phyloP scores from a whole-genome alignment of 2,113 vertebrate species.

The Atrichornis clamosus region DNA sequence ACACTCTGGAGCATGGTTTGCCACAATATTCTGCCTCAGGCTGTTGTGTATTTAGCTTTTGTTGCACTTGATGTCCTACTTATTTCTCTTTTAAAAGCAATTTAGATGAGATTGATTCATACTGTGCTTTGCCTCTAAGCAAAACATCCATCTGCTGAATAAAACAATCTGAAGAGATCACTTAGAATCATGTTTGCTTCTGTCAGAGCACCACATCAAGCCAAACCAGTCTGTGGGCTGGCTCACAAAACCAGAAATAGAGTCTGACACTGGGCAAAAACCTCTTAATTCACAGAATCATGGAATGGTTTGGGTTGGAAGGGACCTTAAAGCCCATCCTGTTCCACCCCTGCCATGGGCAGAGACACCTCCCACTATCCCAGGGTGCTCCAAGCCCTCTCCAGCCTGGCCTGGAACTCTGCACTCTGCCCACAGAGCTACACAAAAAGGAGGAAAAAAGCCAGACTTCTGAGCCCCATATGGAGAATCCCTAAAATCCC shows the following conservation, averaged over 20 bases:
- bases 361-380: background rate
- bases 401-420: background rate
- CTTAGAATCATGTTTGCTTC: background rate
- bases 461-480: background rate
- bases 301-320: background rate
- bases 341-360: background rate
- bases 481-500: background rate
- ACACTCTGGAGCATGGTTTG: background rate
- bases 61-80: background rate
- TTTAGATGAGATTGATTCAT: background rate
- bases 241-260: background rate
- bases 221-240: background rate
- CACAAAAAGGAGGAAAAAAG: background rate
- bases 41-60: background rate
- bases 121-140: slow-evolving; percentile 33
- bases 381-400: background rate
- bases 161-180: background rate
- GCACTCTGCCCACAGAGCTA: background rate
- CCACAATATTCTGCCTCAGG: background rate
- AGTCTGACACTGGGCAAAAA: background rate
- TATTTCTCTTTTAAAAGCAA: background rate
- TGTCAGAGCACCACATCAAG: background rate
- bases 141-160: background rate
- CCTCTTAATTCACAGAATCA: rapidly evolving
- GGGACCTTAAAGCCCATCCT: too few species aligned